Base-by-base conservation (phyloP, 2,888 invertebrate species). In the Prosapia bicincta region DNA sequence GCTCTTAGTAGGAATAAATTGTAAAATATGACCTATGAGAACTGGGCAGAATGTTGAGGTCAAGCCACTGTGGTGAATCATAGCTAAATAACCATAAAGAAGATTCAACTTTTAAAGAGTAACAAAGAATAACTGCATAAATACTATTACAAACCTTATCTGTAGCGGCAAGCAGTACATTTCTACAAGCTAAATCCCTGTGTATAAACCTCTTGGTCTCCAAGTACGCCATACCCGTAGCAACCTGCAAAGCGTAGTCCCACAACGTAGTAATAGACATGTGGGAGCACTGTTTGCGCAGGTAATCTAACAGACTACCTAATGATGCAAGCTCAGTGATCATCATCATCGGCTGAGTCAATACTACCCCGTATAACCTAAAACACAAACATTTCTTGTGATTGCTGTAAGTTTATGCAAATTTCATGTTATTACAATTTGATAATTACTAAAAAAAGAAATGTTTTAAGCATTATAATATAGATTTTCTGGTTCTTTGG, bases 301-400 rank as follows among this genome's bases (percentile, higher is more conserved):
- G 87, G 80, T 93, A 95, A 85, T 98, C 97, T 65, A 99, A 86
- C 66, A 98, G 86, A 5, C 97, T 94, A 25, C 99, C 98, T 80
- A 95, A 88, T 13, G 94, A 92, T 0, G 96, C 96, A 74, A 97
- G 85, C 85, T 97, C 97, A 0, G 96, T 97, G n/a, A 97, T 96
- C 98, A 99, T 99, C 98, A 98, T 99, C 87, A 98, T 91, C 0
- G 98, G 98, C 82, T 95, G 94, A 15, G 91, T 90, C 26, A 99
- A 88, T 0, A 98, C 98, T 1, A 99, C 95, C 30, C 99, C 99
- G 85, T 95, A 97, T 28, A 99, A 88, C 81, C 96, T 90, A 72
- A 25, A 23, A 66, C 26, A 72, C 66, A 30, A 30, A 30, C 9
- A 9, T 30, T 30, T 30, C n/a, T n/a, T n/a, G n/a, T n/a, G n/a